Evolutionary conservation across 2,888 invertebrate species (phyloP), one percentile per base, ranked within the genome.

Genomic region (Dione vanillae): DNA sequence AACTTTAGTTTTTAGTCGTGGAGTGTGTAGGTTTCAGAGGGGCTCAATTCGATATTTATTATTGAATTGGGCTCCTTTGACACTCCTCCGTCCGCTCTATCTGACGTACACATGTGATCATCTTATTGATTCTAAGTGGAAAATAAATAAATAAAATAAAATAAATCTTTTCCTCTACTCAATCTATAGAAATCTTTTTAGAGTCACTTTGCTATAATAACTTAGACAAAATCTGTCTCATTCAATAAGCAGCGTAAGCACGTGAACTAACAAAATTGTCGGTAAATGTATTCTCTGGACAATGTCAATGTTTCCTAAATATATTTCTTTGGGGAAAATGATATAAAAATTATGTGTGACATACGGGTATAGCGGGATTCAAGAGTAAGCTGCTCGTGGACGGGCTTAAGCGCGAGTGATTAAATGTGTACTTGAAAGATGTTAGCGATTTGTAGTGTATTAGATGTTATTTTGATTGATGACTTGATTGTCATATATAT

Each of bases 301-400:
- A 70, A 70, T 73, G 65, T 68, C 67, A 20, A 40, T 59, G 67
- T 40, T 67, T 70, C 67, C 67, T 68, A 65, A 73, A 56, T 65
- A 70, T 67, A 73, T 68, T 70, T 67, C 54, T 67, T 68, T 59
- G 47, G 65, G 51, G 67, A 67, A 70, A 67, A 73, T 65, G 49
- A 56, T 35, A 70, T 65, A 70, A 70, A 70, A 70, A n/a, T 69
- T 66, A 65, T 65, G 62, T 70, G 65, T 40, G 67, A 68, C 52
- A 68, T 70, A 70, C 19, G n/a, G n/a, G n/a, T n/a, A 27, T 69
- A 27, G 37, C 56, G 59, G 45, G 20, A 45, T 65, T 51, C 43
- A 40, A 40, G 45, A 67, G 62, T 51, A 62, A 45, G 20, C 43
- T n/a, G 11, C 27, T 45, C 37, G 16, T 41, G 5, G 64, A 64